Evolutionary conservation across 2,888 invertebrate genomes (phyloP).

Genomic region (Mesopsocus fuscifrons): DNA sequence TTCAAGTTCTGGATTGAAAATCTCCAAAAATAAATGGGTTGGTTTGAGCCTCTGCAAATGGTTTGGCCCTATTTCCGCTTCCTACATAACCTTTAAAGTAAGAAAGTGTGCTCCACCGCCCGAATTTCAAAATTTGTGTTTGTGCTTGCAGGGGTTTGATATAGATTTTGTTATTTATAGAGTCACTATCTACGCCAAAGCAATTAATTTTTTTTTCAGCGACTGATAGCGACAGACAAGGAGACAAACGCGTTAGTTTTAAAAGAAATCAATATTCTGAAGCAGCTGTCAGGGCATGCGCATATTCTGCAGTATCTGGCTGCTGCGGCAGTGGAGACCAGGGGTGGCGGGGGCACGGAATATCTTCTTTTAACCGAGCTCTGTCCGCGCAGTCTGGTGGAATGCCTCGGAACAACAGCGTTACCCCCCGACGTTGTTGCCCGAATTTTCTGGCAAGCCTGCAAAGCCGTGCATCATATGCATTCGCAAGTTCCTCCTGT

Average conservation of each 20-base stretch:
- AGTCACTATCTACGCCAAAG: constrained; percentile 12
- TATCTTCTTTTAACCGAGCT: constrained; percentile 84
- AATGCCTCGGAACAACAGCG: constrained; percentile 38
- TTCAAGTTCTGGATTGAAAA: no score
- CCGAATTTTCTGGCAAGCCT: constrained; percentile 79
- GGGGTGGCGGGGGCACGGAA: constrained; percentile 62
- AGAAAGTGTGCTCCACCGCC: no score
- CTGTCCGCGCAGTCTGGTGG: constrained; percentile 55
- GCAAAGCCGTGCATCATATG: constrained; percentile 82
- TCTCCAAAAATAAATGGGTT: no score
- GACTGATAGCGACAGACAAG: constrained; percentile 65
- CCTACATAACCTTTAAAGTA: no score
- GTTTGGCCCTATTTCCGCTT: no score
- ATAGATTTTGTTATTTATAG: neutral
- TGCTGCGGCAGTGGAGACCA: constrained; percentile 59
- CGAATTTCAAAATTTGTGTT: no score
- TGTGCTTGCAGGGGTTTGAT: constrained; percentile 5
- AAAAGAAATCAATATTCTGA: constrained; percentile 67
- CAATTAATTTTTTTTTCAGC: constrained; percentile 26
- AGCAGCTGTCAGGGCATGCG: constrained; percentile 77
- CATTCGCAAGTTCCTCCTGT: constrained; percentile 72
- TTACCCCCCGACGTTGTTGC: constrained; percentile 51
- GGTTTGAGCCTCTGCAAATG: no score
- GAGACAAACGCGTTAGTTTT: constrained; percentile 59
- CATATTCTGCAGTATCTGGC: constrained; percentile 82